Conservation (phyloP, 37 sponge, comb jelly and placozoan genomes). For the Crambe crambe region DNA sequence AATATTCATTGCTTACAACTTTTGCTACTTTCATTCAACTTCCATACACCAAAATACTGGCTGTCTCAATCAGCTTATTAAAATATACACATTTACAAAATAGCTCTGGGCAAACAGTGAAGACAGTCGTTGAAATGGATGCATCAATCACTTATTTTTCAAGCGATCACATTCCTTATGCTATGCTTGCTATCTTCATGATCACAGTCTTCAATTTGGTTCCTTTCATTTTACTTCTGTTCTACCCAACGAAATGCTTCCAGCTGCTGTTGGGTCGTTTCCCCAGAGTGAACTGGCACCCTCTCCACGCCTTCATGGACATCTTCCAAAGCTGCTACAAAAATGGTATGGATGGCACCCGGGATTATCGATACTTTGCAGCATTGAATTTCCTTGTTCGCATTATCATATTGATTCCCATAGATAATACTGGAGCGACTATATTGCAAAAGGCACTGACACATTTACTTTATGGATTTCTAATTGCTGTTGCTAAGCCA, state of each 20-base stretch:
- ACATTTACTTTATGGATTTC: too few relatives aligned
- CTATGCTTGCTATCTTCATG: constrained; percentile 5
- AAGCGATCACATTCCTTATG: constrained; percentile 38
- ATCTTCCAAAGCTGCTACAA: constrained; percentile 67
- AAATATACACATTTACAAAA: too few relatives aligned
- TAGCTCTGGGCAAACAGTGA: too few relatives aligned
- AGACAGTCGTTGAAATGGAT: too few relatives aligned
- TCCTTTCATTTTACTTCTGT: constrained; percentile 42
- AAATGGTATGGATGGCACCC: constrained; percentile 42
- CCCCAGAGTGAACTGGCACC: neutral
- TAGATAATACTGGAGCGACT: too few relatives aligned
- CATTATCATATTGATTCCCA: too few relatives aligned
- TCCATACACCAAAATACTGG: neutral
- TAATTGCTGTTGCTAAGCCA: too few relatives aligned
- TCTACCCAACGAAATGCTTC: constrained; percentile 10
- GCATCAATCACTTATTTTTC: too few relatives aligned
- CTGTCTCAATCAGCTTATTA: too few relatives aligned
- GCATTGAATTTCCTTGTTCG: constrained; percentile 35
- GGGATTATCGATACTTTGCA: constrained; percentile 57
- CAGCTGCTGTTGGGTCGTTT: neutral
- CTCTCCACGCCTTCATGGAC: constrained; percentile 28
- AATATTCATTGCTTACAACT: too few relatives aligned
- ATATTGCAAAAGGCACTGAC: too few relatives aligned
- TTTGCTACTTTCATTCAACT: neutral
- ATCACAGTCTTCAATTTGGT: constrained; percentile 16